A percentile compares a stretch with the other conserved stretches of the same genome.
These are phyloP conservation scores for Leptopterna dolabrata DNA, from an alignment of 2,888 invertebrate species.

Conservation along the genomic window DNA sequence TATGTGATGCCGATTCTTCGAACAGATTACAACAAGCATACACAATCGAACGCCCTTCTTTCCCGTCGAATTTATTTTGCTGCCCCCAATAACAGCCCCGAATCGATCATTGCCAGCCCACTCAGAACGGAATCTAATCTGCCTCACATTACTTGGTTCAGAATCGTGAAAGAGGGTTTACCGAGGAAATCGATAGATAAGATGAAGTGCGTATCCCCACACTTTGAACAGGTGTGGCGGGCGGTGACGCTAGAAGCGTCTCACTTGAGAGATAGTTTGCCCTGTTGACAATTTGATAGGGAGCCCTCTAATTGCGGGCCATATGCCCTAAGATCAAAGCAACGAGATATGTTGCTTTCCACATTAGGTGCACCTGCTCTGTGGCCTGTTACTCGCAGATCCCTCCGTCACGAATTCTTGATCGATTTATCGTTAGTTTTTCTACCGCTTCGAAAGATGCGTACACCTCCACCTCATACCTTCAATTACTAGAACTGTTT, in stretches of 20 bases:
- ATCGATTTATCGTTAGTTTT: too few species aligned
- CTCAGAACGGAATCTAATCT: background rate
- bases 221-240: constrained; percentile 37
- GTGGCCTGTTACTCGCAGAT: background rate
- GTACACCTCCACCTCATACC: too few species aligned
- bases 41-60: background rate
- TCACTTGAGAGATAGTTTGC: constrained; percentile 25
- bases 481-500: too few species aligned
- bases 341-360: constrained; percentile 33
- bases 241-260: constrained; percentile 30
- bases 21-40: background rate
- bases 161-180: constrained; percentile 20
- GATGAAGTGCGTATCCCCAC: constrained; percentile 15
- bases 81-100: background rate
- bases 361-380: constrained; percentile 22
- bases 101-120: background rate
- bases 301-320: constrained; percentile 32
- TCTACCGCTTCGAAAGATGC: too few species aligned
- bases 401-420: too few species aligned
- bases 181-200: constrained; percentile 43
- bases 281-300: constrained; percentile 40
- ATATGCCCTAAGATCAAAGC: constrained; percentile 43
- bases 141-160: background rate
- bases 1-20: background rate
- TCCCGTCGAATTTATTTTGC: background rate